Percentiles rank a stretch among this genome's conserved stretches.
These are phyloP conservation scores for Syrphus vitripennis DNA, from an alignment of 2,888 invertebrate species.

Conservation along the genomic window DNA sequence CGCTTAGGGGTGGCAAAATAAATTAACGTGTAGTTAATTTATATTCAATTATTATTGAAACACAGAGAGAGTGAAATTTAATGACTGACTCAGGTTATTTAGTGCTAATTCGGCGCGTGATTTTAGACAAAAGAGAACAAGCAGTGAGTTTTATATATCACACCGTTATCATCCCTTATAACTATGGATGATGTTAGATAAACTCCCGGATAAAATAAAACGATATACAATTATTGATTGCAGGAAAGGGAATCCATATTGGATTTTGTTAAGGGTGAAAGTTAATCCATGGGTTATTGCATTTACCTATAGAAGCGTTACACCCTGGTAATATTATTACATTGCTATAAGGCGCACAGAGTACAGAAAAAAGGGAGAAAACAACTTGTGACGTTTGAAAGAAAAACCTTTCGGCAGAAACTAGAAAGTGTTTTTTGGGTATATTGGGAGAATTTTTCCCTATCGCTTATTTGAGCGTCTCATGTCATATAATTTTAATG, in stretches of 20 bases:
- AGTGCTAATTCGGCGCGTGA: constrained; percentile 29
- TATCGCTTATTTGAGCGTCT: background rate
- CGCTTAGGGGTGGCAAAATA: constrained; percentile 53
- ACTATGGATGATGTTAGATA: background rate
- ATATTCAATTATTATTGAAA: constrained; percentile 25
- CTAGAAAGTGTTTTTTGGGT: background rate
- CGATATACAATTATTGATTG: constrained; percentile 44
- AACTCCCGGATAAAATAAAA: background rate
- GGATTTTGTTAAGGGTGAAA: constrained; percentile 53
- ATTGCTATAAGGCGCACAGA: background rate
- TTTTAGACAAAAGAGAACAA: constrained; percentile 1
- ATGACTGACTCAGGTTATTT: constrained; percentile 47
- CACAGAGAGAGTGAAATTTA: constrained; percentile 21
- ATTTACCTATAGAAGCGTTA: background rate
- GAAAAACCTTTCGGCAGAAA: background rate
- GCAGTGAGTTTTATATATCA: background rate
- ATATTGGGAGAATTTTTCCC: constrained; percentile 32
- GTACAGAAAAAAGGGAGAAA: background rate
- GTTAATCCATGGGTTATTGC: background rate
- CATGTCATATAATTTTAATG: constrained; percentile 45
- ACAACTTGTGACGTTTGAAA: constrained; percentile 7
- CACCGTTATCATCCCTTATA: background rate
- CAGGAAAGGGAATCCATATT: constrained; percentile 64
- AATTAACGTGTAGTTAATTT: constrained; percentile 25
- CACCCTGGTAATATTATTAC: constrained; percentile 13